A percentile compares a stretch with the other conserved stretches of the same genome.
Evolutionary conservation across 2,888 invertebrate genomes (phyloP).

Genomic region (Pterobdella sp.): DNA sequence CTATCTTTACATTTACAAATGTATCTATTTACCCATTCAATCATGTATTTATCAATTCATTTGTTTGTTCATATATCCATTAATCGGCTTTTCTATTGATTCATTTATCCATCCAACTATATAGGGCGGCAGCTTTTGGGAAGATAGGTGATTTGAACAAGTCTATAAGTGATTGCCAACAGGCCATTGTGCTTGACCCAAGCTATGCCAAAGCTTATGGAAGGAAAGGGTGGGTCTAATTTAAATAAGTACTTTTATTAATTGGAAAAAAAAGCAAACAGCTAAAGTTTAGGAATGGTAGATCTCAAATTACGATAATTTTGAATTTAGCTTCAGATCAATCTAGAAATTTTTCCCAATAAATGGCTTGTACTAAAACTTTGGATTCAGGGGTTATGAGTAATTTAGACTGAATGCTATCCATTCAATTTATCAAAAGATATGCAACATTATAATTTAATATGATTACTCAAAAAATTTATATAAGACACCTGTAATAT

Average conservation of each 20-base stretch:
- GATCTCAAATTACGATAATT: neutral
- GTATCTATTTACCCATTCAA: neutral
- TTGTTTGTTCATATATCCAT: neutral
- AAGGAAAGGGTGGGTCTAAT: conserved; percentile 63
- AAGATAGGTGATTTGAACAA: conserved; percentile 73
- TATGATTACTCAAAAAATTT: too few relatives aligned
- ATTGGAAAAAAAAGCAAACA: neutral
- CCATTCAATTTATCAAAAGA: too few relatives aligned
- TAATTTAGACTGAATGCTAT: too few relatives aligned
- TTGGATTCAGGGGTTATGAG: too few relatives aligned
- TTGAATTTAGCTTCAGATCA: neutral
- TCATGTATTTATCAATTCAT: too few relatives aligned
- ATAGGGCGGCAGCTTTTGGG: conserved; percentile 85
- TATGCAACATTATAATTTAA: too few relatives aligned
- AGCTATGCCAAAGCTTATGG: conserved; percentile 91
- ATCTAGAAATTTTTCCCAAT: too few relatives aligned
- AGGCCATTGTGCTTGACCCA: conserved; percentile 78
- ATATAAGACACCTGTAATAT: too few relatives aligned
- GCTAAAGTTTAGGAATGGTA: neutral
- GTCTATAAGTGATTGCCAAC: conserved; percentile 81
- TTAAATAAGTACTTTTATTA: neutral
- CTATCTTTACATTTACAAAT: too few relatives aligned
- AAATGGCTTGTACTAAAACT: too few relatives aligned
- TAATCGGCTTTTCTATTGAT: too few relatives aligned
- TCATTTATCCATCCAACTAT: too few relatives aligned